Evolutionary conservation across 2,113 vertebrate genomes (phyloP).

Genomic region (Chaetorhynchus papuensis): DNA sequence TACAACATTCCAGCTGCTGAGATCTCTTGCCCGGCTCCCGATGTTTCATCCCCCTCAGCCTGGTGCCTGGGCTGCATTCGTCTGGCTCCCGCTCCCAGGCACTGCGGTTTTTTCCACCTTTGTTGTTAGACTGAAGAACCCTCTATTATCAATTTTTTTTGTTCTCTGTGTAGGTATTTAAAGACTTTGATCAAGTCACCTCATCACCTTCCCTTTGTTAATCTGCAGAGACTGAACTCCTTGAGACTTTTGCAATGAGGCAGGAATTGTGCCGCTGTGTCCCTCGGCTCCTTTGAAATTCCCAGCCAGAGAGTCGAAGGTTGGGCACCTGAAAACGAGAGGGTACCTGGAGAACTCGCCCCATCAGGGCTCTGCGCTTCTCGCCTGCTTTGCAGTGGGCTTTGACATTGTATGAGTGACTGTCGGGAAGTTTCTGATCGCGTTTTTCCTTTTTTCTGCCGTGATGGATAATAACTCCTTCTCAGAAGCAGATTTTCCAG

Average conservation of each 20-base stretch:
- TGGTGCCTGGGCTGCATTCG: not conserved
- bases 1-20: rapidly evolving
- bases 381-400: not conserved
- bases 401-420: not conserved
- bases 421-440: not conserved
- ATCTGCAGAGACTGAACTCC: constrained; percentile 53
- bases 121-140: constrained; percentile 38
- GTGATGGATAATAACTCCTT: not conserved
- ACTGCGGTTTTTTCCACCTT: not conserved
- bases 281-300: constrained; percentile 35
- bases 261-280: constrained; percentile 26
- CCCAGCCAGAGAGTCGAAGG: constrained; percentile 7
- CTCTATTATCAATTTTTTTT: constrained; percentile 31
- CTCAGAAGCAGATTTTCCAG: not conserved
- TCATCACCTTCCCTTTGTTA: constrained; percentile 59
- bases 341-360: constrained; percentile 4
- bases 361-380: not conserved
- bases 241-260: constrained; percentile 37
- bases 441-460: not conserved
- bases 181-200: constrained; percentile 58
- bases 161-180: constrained; percentile 51
- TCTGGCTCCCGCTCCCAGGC: not conserved
- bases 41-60: not conserved
- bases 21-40: not conserved
- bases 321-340: constrained; percentile 41